Percentiles rank a stretch among this genome's conserved stretches.
Conservation (phyloP, 2,888 invertebrate species). For the Lasioglossum malachurum region DNA sequence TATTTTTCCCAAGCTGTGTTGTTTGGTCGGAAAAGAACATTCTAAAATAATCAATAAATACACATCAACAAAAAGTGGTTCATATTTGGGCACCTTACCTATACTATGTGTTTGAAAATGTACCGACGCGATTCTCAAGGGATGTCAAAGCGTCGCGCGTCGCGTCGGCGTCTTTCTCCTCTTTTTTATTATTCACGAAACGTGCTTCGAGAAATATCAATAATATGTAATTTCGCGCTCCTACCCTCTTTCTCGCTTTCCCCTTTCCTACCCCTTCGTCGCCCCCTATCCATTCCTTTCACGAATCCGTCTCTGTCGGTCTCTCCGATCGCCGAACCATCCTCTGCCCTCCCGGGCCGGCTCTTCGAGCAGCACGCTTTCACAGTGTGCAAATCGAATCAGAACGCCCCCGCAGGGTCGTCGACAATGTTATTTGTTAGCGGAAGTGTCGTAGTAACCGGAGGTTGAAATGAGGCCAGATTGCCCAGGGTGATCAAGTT, state of each 20-base stretch:
- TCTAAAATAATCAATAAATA: too few relatives aligned
- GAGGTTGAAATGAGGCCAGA: constrained; percentile 85
- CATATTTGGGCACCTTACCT: too few relatives aligned
- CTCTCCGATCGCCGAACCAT: constrained; percentile 20
- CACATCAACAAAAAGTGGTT: too few relatives aligned
- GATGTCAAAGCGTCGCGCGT: too few relatives aligned
- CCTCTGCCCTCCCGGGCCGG: constrained; percentile 20
- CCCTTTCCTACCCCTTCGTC: neutral
- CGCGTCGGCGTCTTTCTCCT: neutral
- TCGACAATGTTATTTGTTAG: constrained; percentile 84
- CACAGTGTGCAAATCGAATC: constrained; percentile 82
- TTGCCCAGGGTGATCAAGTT: constrained; percentile 84
- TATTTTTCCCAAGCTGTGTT: too few relatives aligned
- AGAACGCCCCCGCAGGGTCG: constrained; percentile 80
- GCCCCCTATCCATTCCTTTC: constrained; percentile 2
- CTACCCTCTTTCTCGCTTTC: neutral
- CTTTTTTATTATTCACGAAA: constrained; percentile 12
- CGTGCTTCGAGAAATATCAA: constrained; percentile 8
- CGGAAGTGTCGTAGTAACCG: constrained; percentile 83
- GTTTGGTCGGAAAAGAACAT: too few relatives aligned
- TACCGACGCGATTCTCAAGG: neutral
- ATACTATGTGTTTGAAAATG: neutral
- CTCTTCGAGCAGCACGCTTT: constrained; percentile 67
- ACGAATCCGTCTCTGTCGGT: constrained; percentile 25
- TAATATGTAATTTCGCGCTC: constrained; percentile 35